phyloP scores from a whole-genome alignment of 2,797 vertebrate genomes.

The Spizella passerina region DNA sequence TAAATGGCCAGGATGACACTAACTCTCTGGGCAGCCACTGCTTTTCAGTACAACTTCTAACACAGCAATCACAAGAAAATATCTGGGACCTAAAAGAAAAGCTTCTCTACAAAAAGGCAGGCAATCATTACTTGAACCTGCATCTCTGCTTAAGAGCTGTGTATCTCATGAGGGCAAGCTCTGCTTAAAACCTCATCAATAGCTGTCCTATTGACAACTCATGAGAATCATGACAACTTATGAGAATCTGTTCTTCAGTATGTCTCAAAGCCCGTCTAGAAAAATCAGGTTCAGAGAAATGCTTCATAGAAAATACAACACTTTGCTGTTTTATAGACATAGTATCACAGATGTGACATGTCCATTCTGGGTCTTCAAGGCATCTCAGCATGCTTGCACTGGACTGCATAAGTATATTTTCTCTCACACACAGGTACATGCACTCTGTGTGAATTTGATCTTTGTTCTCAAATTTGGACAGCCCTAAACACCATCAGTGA shows the following conservation, averaged over 20 bases:
- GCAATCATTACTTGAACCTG: background rate
- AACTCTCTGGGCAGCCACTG: background rate
- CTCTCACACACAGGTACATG: rapidly evolving
- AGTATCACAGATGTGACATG: background rate
- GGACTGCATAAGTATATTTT: background rate
- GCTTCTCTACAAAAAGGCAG: background rate
- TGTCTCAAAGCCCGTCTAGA: background rate
- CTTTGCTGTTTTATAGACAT: background rate
- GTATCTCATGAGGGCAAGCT: background rate
- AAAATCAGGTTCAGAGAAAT: background rate
- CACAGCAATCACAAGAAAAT: background rate
- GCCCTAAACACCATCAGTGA: background rate
- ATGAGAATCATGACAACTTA: background rate
- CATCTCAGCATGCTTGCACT: background rate
- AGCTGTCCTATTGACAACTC: background rate
- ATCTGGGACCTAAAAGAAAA: background rate
- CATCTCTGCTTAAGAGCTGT: background rate
- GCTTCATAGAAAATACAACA: background rate
- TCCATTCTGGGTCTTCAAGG: background rate
- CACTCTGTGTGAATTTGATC: background rate
- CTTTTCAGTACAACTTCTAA: background rate
- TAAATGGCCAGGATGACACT: background rate
- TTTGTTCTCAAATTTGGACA: background rate
- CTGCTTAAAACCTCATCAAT: background rate
- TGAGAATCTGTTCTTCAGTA: background rate